Evolutionary conservation across 2,888 invertebrate species (phyloP), one percentile per base, ranked within the genome.

Genomic region (Drosophila maculinotata): DNA sequence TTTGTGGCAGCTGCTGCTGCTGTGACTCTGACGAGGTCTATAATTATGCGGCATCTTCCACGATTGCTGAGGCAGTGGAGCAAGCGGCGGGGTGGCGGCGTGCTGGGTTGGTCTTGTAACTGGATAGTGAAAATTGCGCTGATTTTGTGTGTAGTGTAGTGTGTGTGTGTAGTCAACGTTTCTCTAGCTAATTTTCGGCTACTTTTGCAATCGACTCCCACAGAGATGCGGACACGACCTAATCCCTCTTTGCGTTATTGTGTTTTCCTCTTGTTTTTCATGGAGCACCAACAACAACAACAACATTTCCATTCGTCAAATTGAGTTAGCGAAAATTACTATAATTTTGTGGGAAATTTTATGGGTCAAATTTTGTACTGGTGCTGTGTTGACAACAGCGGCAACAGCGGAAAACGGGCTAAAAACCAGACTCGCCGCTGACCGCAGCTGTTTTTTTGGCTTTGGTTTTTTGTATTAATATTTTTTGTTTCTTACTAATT

Each of bases 321-420:
- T 85, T 79, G 84, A 77, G 83, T 82, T 86, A 68, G 75, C 79
- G 51, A 77, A 73, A 84, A 87, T 84, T 72, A 88, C 88, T 86
- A 88, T 84, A 84, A 84, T 84, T 83, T 82, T 76, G 75, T 84
- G 83, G 87, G 83, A 88, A 84, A 83, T 77, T 88, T 84, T 88
- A 77, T 86, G 84, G 83, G 84, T 84, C 84, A 84, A 74, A 79
- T 79, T 85, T 70, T 80, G 47, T 54, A 78, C 35, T 60, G 63
- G 54, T 33, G 49, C 20, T 53, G 77, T 54, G 79, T 79, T 79
- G 79, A 80, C 86, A 80, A 80, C 69, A 26, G 70, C 49, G 51
- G 28, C 53, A 35, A 30, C 36, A 49, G n/a, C n/a, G n/a, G n/a
- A 28, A 69, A 65, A 36, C 5, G 57, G 39, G 42, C 30, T 42